Conservation (phyloP, 2,888 invertebrate genomes). For the Cosmia trapezina region DNA sequence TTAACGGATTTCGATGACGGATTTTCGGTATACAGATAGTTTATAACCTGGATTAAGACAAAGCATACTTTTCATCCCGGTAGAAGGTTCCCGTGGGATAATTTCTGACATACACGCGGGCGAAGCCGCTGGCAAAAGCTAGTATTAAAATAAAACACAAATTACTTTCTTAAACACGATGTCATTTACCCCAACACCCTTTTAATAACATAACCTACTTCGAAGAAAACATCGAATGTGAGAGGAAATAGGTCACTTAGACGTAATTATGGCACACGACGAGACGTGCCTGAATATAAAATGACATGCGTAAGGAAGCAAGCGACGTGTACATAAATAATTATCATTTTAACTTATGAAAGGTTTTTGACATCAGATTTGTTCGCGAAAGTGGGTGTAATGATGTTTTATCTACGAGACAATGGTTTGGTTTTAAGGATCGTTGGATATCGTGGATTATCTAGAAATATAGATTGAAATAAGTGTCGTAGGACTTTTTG, state of each 20-base stretch:
- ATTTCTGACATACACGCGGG: too few relatives aligned
- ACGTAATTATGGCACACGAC: constrained; percentile 42
- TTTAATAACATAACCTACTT: constrained; percentile 50
- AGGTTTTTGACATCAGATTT: constrained; percentile 20
- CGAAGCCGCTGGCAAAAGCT: too few relatives aligned
- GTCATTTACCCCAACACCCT: not conserved
- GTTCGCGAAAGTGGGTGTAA: constrained; percentile 7
- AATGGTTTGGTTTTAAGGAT: not conserved
- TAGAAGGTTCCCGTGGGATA: too few relatives aligned
- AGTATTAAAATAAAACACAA: too few relatives aligned
- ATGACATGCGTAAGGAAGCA: constrained; percentile 42
- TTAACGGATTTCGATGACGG: too few relatives aligned
- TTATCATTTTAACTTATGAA: constrained; percentile 13
- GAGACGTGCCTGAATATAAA: constrained; percentile 37
- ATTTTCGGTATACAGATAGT: too few relatives aligned
- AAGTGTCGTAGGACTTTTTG: too few relatives aligned
- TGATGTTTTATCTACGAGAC: not conserved
- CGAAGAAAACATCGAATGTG: constrained; percentile 31
- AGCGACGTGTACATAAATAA: constrained; percentile 27
- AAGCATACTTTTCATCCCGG: too few relatives aligned
- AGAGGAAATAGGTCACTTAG: constrained; percentile 51
- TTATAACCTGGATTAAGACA: too few relatives aligned
- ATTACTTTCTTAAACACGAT: not conserved
- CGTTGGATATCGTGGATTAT: not conserved
- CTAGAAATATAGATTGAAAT: too few relatives aligned